Percentiles rank a stretch among this genome's conserved stretches.
phyloP scores from a whole-genome alignment of 2,888 invertebrate species.

The Timema podura region DNA sequence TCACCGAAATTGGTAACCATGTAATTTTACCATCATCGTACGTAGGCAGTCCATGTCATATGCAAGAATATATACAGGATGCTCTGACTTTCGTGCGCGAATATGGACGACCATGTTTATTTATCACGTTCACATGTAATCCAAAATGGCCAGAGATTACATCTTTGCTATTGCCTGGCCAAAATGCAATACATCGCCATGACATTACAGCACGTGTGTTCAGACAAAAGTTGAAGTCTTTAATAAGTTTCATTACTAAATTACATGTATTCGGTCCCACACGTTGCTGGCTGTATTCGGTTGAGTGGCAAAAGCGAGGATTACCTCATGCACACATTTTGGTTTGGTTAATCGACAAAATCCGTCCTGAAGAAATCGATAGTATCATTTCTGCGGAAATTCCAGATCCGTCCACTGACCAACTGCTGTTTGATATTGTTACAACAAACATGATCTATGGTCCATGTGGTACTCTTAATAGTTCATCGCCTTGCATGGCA shows the following conservation, averaged over 20 bases:
- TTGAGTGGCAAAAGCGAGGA: conserved; percentile 38
- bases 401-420: conserved; percentile 35
- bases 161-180: conserved; percentile 31
- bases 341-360: conserved; percentile 32
- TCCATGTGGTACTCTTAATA: too few species aligned
- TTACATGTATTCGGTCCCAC: conserved; percentile 33
- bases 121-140: conserved; percentile 38
- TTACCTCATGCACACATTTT: neutral
- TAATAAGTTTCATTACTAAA: conserved; percentile 34
- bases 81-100: conserved; percentile 17
- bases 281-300: conserved; percentile 34
- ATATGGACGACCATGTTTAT: conserved; percentile 26
- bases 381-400: conserved; percentile 41
- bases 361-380: conserved; percentile 37
- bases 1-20: neutral
- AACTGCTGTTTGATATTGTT: conserved; percentile 27
- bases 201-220: conserved; percentile 36
- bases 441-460: too few species aligned
- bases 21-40: neutral
- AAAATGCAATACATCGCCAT: conserved; percentile 32
- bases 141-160: conserved; percentile 40
- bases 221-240: conserved; percentile 21
- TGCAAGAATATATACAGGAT: conserved; percentile 18
- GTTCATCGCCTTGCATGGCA: too few species aligned
- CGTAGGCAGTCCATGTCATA: conserved; percentile 11